Evolutionary conservation across 2,888 invertebrate genomes (phyloP), one percentile per base, ranked within the genome.

Genomic region (Melinaea marsaeus): DNA sequence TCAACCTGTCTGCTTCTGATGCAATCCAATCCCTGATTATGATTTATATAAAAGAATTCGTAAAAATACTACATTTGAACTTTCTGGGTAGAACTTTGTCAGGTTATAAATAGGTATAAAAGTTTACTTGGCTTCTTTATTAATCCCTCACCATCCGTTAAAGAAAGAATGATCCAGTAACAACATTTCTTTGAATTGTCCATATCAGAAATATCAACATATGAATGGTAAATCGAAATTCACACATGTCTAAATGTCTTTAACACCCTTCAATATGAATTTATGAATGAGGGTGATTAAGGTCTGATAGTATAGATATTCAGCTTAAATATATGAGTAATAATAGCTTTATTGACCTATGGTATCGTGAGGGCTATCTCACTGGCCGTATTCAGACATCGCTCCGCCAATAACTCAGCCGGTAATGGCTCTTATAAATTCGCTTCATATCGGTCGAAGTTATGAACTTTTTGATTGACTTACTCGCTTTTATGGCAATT

Each of bases 401-500:
- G 61, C 61, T 59, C 48, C 63, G 63, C 64, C 66, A 68, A 70
- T 73, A 72, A 72, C 71, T 68, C 69, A 57, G 67, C 69, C 65
- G 59, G 64, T 75, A 74, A 79, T 75, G 72, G 72, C 63, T 46
- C 62, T 69, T 67, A 77, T 75, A 70, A 71, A 72, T 68, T 70
- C 74, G 71, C 75, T 73, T 72, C 71, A 68, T 72, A 71, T 71
- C 65, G 68, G 67, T 67, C 68, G 70, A 63, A 64, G 62, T 58
- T 67, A 66, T 62, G 69, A 69, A 66, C 65, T 65, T 63, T 64
- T 42, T 60, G 58, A 68, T 63, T 69, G 69, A 71, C 69, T 58
- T 60, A 60, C 61, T 34, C 13, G 6, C 55, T 56, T 11, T 56
- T 56, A 56, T 32, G 32, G 2, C 9, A 51, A 51, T 51, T 32